A percentile compares a stretch with the other conserved stretches of the same genome.
Evolutionary conservation across 2,888 invertebrate species (phyloP).

Genomic region (Calliphora vomitoria): DNA sequence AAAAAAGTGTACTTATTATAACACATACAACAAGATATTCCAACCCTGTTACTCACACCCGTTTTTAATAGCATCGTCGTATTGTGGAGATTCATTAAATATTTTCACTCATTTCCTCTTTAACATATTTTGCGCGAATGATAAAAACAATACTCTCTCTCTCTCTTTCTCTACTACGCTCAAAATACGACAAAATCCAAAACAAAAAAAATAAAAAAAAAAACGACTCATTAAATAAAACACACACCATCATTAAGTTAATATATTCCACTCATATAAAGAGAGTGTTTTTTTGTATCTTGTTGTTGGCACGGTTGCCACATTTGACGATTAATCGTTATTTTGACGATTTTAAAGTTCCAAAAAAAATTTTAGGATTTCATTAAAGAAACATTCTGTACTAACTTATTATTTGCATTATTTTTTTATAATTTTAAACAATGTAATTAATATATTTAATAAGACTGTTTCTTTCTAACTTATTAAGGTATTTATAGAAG

Average conservation of each 20-base stretch:
- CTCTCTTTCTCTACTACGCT: neutral
- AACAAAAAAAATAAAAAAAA: constrained; percentile 24
- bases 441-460: too few species aligned
- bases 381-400: too few species aligned
- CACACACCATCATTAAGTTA: constrained; percentile 17
- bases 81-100: constrained; percentile 18
- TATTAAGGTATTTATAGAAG: too few species aligned
- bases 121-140: neutral
- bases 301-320: neutral
- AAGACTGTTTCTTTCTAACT: too few species aligned
- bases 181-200: constrained; percentile 2
- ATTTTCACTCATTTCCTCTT: constrained; percentile 32
- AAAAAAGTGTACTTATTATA: too few species aligned
- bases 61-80: neutral
- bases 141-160: constrained; percentile 27
- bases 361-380: too few species aligned
- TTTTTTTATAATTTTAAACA: too few species aligned
- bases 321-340: too few species aligned
- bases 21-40: neutral
- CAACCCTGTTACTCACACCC: neutral
- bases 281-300: constrained; percentile 6
- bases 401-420: too few species aligned
- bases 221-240: constrained; percentile 41
- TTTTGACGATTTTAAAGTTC: too few species aligned
- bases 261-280: constrained; percentile 45